These are phyloP conservation scores for Fratercula arctica DNA, from an alignment of 2,797 vertebrate genomes.

Conservation along the genomic window DNA sequence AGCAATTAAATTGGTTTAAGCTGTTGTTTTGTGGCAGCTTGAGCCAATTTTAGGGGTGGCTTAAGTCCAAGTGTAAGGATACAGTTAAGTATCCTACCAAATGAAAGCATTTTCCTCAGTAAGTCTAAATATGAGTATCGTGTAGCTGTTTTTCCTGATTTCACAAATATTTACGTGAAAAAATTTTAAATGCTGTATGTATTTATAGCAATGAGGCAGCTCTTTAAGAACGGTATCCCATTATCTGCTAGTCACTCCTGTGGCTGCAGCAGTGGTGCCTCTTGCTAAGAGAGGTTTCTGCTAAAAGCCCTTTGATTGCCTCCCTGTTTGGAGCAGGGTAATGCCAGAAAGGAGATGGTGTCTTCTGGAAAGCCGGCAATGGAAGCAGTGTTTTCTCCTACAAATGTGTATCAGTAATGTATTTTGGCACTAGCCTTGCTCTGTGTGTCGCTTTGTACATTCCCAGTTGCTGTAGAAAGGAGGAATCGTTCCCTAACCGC, in stretches of 20 bases:
- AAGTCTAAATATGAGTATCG: background rate
- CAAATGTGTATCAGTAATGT: background rate
- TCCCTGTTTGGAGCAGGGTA: background rate
- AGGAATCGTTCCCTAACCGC: background rate
- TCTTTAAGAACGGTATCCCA: background rate
- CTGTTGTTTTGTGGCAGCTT: slow-evolving; percentile 28
- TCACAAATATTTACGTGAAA: background rate
- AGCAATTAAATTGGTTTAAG: slow-evolving; percentile 43
- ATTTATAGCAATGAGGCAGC: background rate
- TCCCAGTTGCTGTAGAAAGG: background rate
- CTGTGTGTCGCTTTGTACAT: background rate
- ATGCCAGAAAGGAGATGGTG: background rate
- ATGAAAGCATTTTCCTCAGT: background rate
- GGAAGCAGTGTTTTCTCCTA: background rate
- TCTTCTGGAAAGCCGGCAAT: background rate
- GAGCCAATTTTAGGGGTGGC: slow-evolving; percentile 11
- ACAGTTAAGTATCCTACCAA: background rate
- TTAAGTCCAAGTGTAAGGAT: background rate
- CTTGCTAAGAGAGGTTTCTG: background rate
- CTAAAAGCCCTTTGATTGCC: background rate
- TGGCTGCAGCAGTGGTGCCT: background rate
- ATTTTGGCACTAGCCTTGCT: background rate
- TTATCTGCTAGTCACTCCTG: background rate
- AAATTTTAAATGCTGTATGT: background rate
- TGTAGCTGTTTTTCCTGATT: background rate